Conservation (phyloP, 2,113 vertebrate genomes). For the Noctilio leporinus region DNA sequence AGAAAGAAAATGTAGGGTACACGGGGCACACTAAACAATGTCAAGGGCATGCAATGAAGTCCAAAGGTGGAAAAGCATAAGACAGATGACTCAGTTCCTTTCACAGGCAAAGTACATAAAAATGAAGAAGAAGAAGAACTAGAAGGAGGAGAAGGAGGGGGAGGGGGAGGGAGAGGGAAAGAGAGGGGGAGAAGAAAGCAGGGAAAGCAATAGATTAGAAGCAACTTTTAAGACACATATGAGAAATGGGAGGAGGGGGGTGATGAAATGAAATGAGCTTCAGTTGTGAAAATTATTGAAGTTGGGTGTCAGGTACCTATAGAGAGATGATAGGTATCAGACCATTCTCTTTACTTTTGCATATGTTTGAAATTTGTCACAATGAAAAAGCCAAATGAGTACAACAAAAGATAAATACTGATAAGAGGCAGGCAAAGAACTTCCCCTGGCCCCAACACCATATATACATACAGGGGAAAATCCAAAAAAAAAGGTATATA, state of each 20-base stretch:
- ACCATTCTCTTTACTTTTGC: not conserved
- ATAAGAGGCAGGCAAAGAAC: not conserved
- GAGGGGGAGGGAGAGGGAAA: too few relatives aligned
- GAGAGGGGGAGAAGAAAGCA: too few relatives aligned
- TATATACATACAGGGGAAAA: too few relatives aligned
- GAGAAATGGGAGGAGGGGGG: not conserved
- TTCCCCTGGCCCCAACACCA: too few relatives aligned
- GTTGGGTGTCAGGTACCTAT: not conserved
- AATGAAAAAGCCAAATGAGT: not conserved
- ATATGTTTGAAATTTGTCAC: too few relatives aligned
- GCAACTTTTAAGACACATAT: not conserved
- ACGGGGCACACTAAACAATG: too few relatives aligned
- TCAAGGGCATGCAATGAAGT: fast-evolving
- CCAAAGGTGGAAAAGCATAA: not conserved
- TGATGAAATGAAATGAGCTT: not conserved
- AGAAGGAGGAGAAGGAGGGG: too few relatives aligned
- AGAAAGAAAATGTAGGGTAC: not conserved
- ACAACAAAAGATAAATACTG: not conserved
- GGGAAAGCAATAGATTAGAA: not conserved
- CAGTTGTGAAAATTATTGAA: not conserved
- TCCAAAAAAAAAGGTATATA: not conserved
- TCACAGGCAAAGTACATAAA: not conserved
- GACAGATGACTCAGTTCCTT: not conserved
- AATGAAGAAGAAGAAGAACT: not conserved
- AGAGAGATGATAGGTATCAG: too few relatives aligned